Percentiles rank a stretch among this genome's conserved stretches.
Conservation (phyloP, 2,113 vertebrate genomes). For the Ceyx margarethae region DNA sequence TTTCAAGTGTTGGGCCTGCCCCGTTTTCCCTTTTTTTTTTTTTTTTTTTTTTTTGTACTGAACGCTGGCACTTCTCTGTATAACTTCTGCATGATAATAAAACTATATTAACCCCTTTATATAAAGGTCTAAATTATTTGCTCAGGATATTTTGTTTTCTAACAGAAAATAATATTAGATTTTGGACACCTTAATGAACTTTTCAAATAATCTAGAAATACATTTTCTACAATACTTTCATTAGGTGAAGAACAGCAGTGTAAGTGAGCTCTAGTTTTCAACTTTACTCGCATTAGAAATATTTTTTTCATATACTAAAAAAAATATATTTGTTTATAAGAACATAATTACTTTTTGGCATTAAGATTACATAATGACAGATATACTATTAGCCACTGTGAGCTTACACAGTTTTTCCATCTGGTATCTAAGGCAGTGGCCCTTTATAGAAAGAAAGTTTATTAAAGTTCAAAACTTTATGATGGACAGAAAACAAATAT, state of each 20-base stretch:
- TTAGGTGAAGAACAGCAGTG: not conserved
- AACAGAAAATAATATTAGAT: not conserved
- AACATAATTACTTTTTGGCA: not conserved
- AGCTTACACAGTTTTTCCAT: not conserved
- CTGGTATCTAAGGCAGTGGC: not conserved
- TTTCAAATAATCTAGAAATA: not conserved
- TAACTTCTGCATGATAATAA: not conserved
- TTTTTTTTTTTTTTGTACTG: not conserved
- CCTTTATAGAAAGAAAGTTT: not conserved
- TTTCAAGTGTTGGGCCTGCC: not conserved
- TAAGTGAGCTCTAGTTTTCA: not conserved
- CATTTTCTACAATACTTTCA: not conserved
- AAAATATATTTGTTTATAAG: not conserved
- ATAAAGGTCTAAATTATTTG: not conserved
- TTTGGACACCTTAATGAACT: not conserved
- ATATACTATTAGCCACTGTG: not conserved
- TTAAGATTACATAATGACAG: not conserved
- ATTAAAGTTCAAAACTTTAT: not conserved
- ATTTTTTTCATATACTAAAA: not conserved
- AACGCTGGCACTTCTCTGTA: not conserved
- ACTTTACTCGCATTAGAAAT: not conserved
- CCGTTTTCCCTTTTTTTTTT: not conserved
- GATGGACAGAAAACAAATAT: not conserved
- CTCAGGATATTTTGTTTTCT: not conserved
- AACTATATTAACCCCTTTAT: not conserved